Evolutionary conservation across 23 tunicate species (phyloP).

Genomic region (Styela plicata): DNA sequence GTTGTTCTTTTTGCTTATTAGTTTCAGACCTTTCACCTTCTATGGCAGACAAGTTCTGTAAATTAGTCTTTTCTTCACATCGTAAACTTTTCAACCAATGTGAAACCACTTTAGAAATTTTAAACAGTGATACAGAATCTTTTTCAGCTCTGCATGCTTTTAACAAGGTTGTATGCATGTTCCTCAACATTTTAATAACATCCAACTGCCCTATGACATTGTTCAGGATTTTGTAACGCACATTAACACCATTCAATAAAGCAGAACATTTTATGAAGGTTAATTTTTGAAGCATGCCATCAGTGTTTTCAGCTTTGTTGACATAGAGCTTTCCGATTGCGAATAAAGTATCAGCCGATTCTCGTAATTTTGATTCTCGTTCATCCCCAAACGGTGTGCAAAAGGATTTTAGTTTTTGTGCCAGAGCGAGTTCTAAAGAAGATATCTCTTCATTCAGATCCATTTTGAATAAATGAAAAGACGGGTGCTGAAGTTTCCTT

Average conservation of each 20-base stretch:
- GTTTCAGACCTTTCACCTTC: neutral
- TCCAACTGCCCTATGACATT: neutral
- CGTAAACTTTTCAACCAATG: neutral
- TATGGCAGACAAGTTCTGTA: neutral
- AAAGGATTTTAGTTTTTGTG: neutral
- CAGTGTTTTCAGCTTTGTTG: neutral
- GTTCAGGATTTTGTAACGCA: neutral
- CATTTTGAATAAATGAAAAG: neutral
- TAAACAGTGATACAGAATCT: neutral
- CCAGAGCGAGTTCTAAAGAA: neutral
- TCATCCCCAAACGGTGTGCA: constrained; percentile 54
- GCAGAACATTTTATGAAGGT: constrained; percentile 49
- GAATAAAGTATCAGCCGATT: constrained; percentile 40
- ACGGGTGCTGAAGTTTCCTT: too few relatives aligned
- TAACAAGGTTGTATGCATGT: neutral
- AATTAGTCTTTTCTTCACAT: neutral
- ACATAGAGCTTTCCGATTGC: constrained; percentile 40
- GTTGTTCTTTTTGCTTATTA: neutral
- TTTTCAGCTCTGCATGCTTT: neutral
- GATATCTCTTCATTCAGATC: neutral
- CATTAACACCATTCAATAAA: constrained; percentile 35
- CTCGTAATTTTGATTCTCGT: constrained; percentile 29
- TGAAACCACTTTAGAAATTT: neutral
- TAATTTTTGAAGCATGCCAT: constrained; percentile 34
- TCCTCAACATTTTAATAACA: neutral